These are phyloP conservation scores for Protophormia terraenovae DNA, from an alignment of 2,888 invertebrate species.

Conservation along the genomic window DNA sequence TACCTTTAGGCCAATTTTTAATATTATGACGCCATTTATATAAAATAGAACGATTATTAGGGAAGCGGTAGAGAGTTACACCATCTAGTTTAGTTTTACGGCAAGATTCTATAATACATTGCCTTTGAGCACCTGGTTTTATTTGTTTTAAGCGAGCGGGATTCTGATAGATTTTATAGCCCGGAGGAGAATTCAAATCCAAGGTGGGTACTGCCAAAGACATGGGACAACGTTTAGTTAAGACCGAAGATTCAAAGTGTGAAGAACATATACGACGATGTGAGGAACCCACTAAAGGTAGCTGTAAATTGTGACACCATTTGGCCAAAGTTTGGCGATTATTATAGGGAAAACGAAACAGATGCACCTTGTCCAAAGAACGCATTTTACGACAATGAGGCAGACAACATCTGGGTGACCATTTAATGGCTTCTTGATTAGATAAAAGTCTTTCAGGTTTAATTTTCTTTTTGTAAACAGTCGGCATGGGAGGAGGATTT, in stretches of 20 bases:
- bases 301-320: constrained; percentile 77
- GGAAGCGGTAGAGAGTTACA: constrained; percentile 76
- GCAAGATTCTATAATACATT: constrained; percentile 76
- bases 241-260: constrained; percentile 76
- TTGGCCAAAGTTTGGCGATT: constrained; percentile 77
- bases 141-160: constrained; percentile 75
- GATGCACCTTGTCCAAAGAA: constrained; percentile 74
- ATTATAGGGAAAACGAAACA: constrained; percentile 76
- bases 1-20: constrained; percentile 72
- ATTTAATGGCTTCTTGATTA: constrained; percentile 69
- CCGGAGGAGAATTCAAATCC: constrained; percentile 74
- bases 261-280: constrained; percentile 76
- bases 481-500: constrained; percentile 72
- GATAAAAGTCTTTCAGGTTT: constrained; percentile 44
- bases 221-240: constrained; percentile 77
- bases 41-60: constrained; percentile 73
- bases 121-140: constrained; percentile 74
- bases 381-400: constrained; percentile 78
- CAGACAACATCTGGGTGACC: constrained; percentile 77
- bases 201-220: constrained; percentile 76
- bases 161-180: constrained; percentile 78
- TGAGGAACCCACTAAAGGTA: constrained; percentile 75
- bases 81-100: constrained; percentile 74
- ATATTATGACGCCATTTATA: constrained; percentile 78
- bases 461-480: constrained; percentile 60